phyloP scores from a whole-genome alignment of 1,140 invertebrate genomes.

The Akabosia matsudoensis region DNA sequence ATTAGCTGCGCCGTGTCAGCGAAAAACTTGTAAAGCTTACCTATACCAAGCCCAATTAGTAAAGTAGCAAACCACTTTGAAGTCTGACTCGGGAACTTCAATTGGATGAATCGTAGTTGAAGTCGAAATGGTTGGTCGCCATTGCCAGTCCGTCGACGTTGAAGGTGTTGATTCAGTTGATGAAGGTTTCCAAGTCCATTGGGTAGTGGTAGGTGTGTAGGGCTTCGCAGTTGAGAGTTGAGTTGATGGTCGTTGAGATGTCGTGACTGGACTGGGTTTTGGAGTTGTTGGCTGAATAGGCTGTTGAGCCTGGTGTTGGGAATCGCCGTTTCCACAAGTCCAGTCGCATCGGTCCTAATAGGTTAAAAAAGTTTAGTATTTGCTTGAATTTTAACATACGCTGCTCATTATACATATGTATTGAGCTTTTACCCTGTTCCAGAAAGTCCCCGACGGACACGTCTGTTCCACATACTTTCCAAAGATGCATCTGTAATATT shows the following conservation, averaged over 20 bases:
- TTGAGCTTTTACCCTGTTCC: slow-evolving; percentile 60
- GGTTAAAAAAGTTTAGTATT: background rate
- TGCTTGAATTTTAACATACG: background rate
- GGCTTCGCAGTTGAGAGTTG: slow-evolving; percentile 41
- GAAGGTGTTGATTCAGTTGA: slow-evolving; percentile 32
- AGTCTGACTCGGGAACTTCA: slow-evolving; percentile 47
- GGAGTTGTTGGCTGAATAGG: slow-evolving; percentile 15
- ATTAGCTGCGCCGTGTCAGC: too few species aligned
- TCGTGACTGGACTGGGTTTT: slow-evolving; percentile 25
- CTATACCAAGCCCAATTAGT: slow-evolving; percentile 72
- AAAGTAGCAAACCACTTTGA: slow-evolving; percentile 69
- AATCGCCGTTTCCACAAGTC: slow-evolving; percentile 57
- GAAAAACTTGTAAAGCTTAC: slow-evolving; percentile 51
- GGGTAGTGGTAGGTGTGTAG: slow-evolving; percentile 35
- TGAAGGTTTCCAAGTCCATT: slow-evolving; percentile 40
- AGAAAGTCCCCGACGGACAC: slow-evolving; percentile 69
- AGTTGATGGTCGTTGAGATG: slow-evolving; percentile 29
- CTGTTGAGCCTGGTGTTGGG: slow-evolving; percentile 28
- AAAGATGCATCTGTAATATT: slow-evolving; percentile 76
- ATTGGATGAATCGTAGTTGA: slow-evolving; percentile 28
- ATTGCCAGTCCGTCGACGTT: slow-evolving; percentile 8
- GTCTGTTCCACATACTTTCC: slow-evolving; percentile 62
- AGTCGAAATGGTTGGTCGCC: slow-evolving; percentile 21
- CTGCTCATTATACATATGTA: background rate
- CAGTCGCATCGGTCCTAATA: slow-evolving; percentile 68